Evolutionary conservation across 2,113 vertebrate species (phyloP), one percentile per base, ranked within the genome.

Genomic region (Xerus inauris): DNA sequence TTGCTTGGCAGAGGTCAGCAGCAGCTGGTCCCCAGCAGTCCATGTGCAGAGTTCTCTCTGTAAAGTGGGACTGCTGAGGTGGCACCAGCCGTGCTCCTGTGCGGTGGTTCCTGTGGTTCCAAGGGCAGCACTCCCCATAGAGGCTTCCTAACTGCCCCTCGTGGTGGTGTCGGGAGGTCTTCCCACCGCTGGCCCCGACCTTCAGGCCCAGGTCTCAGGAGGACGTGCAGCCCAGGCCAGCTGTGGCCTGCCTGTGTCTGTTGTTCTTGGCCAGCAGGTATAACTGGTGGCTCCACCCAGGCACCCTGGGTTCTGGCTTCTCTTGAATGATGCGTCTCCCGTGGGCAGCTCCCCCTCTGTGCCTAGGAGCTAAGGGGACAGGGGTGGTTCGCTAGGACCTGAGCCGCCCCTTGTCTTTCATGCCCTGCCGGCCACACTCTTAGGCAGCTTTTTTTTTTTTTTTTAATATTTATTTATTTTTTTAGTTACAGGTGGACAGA

Each of bases 311-410:
- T 30, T 76, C 47, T 6, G 16, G 32, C 45, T 82, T 73, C n/a
- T 64, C 40, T n/a, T 35, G n/a, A 59, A 38, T 64, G 51, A 24
- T 57, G 22, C 2, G 1, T 65, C 19, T 51, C 47, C n/a, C 72
- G 14, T 51, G 71, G 47, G 47, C 14, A 35, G 3, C 86, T 16
- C 6, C 62, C 40, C 14, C 64, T 17, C 24, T 47, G 22, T 77
- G 1, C 16, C 0, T 17, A 40, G 59, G 38, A 38, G 65, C 57
- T n/a, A 9, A 38, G 19, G 47, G 19, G 38, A 0, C 0, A 13
- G 28, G 28, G 62, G 72, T 0, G 16, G 12, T 38, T 28, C 30
- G 62, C 19, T 32, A 67, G 59, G 51, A 45, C 40, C 24, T 9
- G 30, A n/a, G 4, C 35, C 49, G 26, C 26, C 59, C 4, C 1